These are phyloP conservation scores for Gila orcuttii DNA, from an alignment of 2,113 vertebrate species.

Conservation along the genomic window DNA sequence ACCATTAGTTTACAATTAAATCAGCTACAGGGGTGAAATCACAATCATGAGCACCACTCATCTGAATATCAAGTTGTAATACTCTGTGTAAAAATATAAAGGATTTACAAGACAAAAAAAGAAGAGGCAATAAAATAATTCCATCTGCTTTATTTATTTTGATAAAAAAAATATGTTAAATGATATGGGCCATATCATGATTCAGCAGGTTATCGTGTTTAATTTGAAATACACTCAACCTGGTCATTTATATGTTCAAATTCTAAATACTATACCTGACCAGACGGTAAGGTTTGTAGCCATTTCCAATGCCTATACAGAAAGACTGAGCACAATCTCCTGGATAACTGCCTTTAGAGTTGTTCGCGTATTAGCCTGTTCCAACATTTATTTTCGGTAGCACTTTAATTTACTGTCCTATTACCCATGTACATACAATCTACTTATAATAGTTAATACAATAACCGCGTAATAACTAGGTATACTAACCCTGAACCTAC, in stretches of 20 bases:
- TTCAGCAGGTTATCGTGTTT: neutral
- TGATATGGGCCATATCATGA: neutral
- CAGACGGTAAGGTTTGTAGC: neutral
- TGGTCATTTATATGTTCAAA: neutral
- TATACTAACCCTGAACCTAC: no score
- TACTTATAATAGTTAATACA: no score
- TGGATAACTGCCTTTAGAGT: no score
- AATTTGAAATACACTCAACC: neutral
- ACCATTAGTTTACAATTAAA: slow-evolving; percentile 17
- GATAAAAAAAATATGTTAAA: neutral
- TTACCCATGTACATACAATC: no score
- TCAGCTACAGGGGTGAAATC: neutral
- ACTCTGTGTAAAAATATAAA: neutral
- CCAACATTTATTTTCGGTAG: no score
- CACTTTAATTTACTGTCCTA: no score
- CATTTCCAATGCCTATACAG: neutral
- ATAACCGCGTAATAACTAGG: no score
- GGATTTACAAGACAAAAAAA: neutral
- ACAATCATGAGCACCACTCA: neutral
- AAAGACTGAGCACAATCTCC: no score
- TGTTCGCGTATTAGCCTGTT: no score
- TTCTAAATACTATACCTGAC: neutral
- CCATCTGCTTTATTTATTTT: neutral
- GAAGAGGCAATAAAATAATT: neutral
- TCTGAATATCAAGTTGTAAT: neutral